Evolutionary conservation across 2,888 invertebrate genomes (phyloP), one percentile per base, ranked within the genome.

Genomic region (Drosophila lacicola): DNA sequence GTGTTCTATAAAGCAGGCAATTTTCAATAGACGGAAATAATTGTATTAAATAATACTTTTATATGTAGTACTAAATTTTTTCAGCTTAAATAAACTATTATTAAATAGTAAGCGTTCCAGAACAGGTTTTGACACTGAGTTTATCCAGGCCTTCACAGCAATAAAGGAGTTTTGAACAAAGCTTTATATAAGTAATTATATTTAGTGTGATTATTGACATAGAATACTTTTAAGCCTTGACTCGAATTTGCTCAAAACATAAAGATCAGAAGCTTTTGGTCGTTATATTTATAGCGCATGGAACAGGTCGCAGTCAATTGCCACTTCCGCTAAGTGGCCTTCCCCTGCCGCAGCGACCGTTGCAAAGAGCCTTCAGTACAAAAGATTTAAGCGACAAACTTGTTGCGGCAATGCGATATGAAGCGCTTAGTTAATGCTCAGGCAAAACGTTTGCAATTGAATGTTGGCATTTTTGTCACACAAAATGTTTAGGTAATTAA

Each of bases 251-350:
- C 11, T 19, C 9, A 47, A 53, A 10, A 17, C 9, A 36, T 19
- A 53, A 36, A 53, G 41, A 19, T 19, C 13, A 47, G 47, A 47
- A 44, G 33, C 14, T 6, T 54, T 54, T 41, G 19, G 53, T n/a
- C 4, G 36, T 39, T 56, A 56, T 44, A 47, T 53, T 50, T 63
- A 36, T 44, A 44, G 29, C 58, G 42, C 33, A 50, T 74, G 34
- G 33, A 65, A 50, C 54, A 36, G 61, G 50, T 62, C 36, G 65
- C 60, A 51, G 70, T 45, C 60, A 57, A 71, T 68, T 76, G 74
- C 50, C 55, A 71, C 85, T 83, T 83, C 83, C 83, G 88, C 56
- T 57, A 9, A 49, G 9, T 47, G 80, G 54, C 80, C 83, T 87
- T 78, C 73, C 67, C 53, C 65, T 56, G 64, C 44, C 34, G 66